A percentile compares a stretch with the other conserved stretches of the same genome.
phyloP scores from a whole-genome alignment of 2,888 invertebrate genomes.

The Hololepta plana region DNA sequence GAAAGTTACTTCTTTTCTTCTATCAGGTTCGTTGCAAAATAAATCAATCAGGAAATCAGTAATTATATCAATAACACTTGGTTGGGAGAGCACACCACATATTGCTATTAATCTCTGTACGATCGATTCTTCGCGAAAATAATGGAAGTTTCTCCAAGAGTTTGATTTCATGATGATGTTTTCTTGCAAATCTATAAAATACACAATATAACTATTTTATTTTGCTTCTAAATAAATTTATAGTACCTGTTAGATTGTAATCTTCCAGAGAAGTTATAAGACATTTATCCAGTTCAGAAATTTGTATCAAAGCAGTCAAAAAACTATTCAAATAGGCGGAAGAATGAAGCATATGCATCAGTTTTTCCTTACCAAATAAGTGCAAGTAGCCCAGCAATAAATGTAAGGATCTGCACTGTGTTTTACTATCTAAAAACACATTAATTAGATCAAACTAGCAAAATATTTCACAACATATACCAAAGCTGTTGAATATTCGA shows the following conservation, averaged over 20 bases:
- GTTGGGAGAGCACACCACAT: conserved; percentile 35
- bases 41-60: conserved; percentile 43
- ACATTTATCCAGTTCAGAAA: conserved; percentile 31
- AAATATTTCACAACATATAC: conserved; percentile 18
- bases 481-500: conserved; percentile 42
- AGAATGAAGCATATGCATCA: conserved; percentile 37
- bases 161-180: conserved; percentile 21
- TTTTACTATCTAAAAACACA: conserved; percentile 31
- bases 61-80: conserved; percentile 35
- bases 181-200: conserved; percentile 19
- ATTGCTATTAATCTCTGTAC: conserved; percentile 33
- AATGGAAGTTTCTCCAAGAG: conserved; percentile 47
- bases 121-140: conserved; percentile 32
- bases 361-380: conserved; percentile 35
- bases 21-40: conserved; percentile 30
- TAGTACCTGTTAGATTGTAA: conserved; percentile 23
- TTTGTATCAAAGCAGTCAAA: conserved; percentile 34
- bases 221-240: background rate
- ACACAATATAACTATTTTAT: conserved; percentile 4
- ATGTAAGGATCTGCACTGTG: conserved; percentile 43
- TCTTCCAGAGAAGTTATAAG: conserved; percentile 35
- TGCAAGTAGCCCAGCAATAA: conserved; percentile 48
- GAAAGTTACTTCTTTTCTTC: conserved; percentile 40
- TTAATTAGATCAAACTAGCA: background rate
- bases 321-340: conserved; percentile 35